Percentiles rank a stretch among this genome's conserved stretches.
These are phyloP conservation scores for Ctenodactylus gundi DNA, from an alignment of 2,113 vertebrate species.

Conservation along the genomic window DNA sequence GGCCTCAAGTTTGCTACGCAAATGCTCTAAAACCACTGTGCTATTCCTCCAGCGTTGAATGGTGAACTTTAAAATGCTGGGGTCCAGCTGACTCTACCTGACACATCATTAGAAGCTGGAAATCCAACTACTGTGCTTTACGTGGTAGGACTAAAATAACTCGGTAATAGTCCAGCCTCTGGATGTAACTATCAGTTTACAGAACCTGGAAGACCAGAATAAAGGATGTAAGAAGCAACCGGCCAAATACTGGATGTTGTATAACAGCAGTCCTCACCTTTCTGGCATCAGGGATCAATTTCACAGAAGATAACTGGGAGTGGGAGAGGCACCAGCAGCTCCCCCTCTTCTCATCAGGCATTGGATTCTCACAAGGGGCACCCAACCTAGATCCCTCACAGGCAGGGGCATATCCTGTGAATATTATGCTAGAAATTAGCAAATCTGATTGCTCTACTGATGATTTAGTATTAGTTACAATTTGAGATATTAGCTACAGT, in stretches of 20 bases:
- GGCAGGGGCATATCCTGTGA: not conserved
- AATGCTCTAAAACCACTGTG: too few species aligned
- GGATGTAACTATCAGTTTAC: not conserved
- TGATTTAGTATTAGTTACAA: not conserved
- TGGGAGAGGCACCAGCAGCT: too few species aligned
- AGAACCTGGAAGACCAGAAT: not conserved
- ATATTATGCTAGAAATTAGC: not conserved
- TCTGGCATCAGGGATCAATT: not conserved
- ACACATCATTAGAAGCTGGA: not conserved
- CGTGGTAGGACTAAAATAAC: not conserved
- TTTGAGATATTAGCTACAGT: not conserved
- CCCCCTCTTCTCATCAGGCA: not conserved
- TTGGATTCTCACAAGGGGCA: not conserved
- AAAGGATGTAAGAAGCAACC: not conserved
- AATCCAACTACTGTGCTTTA: not conserved
- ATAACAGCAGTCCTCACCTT: not conserved
- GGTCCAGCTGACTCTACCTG: not conserved
- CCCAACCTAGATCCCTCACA: not conserved
- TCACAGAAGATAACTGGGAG: not conserved
- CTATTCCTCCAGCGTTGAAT: too few species aligned
- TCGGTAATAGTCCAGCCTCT: not conserved
- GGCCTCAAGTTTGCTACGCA: too few species aligned
- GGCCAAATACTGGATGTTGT: not conserved
- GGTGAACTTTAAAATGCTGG: not conserved
- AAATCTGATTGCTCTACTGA: not conserved